These are phyloP conservation scores for Seriola quinqueradiata DNA, from an alignment of 2,113 vertebrate genomes.

Conservation along the genomic window DNA sequence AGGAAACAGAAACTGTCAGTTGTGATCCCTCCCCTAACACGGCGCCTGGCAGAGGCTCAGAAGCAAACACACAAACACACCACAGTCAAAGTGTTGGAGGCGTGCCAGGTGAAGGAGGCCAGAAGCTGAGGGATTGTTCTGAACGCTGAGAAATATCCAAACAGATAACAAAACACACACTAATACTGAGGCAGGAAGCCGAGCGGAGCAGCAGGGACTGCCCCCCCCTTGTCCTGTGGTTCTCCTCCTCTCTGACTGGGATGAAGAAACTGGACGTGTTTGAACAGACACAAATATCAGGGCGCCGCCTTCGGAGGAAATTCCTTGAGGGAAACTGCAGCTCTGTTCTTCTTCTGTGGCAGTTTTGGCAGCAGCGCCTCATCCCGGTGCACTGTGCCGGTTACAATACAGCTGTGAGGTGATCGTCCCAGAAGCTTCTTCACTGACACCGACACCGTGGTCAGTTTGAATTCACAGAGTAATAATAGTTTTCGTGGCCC, in stretches of 20 bases:
- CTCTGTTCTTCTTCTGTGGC: too few relatives aligned
- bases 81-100: conserved; percentile 53
- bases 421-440: too few relatives aligned
- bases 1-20: conserved; percentile 56
- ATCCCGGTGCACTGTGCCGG: too few relatives aligned
- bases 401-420: too few relatives aligned
- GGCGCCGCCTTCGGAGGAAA: too few relatives aligned
- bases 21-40: conserved; percentile 50
- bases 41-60: conserved; percentile 35
- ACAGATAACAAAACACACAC: conserved; percentile 48
- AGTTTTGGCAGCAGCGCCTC: too few relatives aligned
- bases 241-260: too few relatives aligned
- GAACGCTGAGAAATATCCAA: conserved; percentile 62
- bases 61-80: conserved; percentile 28
- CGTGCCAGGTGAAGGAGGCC: conserved; percentile 57
- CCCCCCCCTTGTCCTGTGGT: too few relatives aligned
- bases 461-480: not conserved
- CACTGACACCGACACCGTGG: too few relatives aligned
- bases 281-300: too few relatives aligned
- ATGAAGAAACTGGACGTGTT: too few relatives aligned
- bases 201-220: conserved; percentile 11
- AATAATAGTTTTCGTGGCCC: not conserved
- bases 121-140: conserved; percentile 61
- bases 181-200: conserved; percentile 39
- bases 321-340: too few relatives aligned